Evolutionary conservation across 2,113 vertebrate species (phyloP), one percentile per base, ranked within the genome.

Genomic region (Crotalus tigris): DNA sequence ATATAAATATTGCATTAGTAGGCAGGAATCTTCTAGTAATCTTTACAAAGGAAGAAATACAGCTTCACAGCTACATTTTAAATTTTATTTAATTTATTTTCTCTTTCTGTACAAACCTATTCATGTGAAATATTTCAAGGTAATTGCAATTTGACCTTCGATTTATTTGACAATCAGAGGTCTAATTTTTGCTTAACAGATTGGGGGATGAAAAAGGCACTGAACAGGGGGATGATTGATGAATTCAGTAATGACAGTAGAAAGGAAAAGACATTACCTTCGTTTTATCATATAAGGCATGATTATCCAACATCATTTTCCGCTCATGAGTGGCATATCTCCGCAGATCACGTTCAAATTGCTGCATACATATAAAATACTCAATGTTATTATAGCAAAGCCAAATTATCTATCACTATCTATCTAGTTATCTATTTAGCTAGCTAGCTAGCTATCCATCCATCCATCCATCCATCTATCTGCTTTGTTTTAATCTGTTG

Each of bases 231-330:
- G 44, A 61, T 61, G 46, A 33, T 57, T 21, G 15, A 87, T 21
- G 81, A 90, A 13, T 53, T 24, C 0, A 0, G 26, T 19, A 44
- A 10, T 6, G 88, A 93, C 92, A 85, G 59, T 92, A 93, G 57
- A 91, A 86, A 86, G 87, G 81, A 2, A 91, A 91, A 75, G n/a
- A 53, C 29, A 19, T 19, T 98, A 99, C 99, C 99, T 99, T 99
- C 21, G 94, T 98, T 96, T 98, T 99, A 97, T 99, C 99, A 81
- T 97, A 99, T n/a, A 99, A 97, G 24, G 95, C 97, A 1, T 99
- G 99, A 94, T 99, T 99, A 97, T 99, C 99, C 97, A 99, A 89
- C 0, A 98, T 95, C 99, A 99, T 99, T 91, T 96, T 97, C 85
- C 96, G 98, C 95, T 99, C 98, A 0, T 97, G 93, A 4, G 95